Evolutionary conservation across 2,113 vertebrate genomes (phyloP).

Genomic region (Channa argus): DNA sequence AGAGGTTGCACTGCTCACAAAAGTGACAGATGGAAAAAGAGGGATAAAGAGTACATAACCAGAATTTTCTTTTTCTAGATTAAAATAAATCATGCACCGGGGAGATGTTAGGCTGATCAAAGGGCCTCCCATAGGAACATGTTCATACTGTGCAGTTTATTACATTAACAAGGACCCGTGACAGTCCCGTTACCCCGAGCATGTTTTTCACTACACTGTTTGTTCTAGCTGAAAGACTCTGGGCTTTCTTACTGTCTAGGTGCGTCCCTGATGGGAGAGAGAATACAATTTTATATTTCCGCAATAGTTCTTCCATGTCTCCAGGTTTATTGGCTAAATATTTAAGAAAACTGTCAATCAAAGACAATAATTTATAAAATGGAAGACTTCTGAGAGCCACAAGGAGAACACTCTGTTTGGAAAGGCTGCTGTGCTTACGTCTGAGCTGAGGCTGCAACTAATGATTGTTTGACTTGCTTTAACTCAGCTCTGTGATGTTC

Average conservation of each 20-base stretch:
- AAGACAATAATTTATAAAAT: conserved; percentile 23
- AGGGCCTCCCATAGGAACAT: conserved; percentile 45
- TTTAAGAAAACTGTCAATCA: conserved; percentile 12
- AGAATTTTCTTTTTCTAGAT: conserved; percentile 18
- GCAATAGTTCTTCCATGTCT: conserved; percentile 25
- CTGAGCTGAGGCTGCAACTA: conserved; percentile 25
- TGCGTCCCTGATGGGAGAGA: conserved; percentile 33
- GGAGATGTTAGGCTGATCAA: conserved; percentile 47
- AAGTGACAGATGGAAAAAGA: conserved; percentile 25
- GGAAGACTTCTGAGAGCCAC: background rate
- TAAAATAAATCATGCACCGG: conserved; percentile 22
- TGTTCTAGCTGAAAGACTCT: conserved; percentile 36
- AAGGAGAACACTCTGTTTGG: conserved; percentile 22
- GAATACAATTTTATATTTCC: conserved; percentile 13
- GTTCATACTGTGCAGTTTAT: conserved; percentile 49
- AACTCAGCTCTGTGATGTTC: conserved; percentile 19
- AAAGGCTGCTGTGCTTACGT: conserved; percentile 30
- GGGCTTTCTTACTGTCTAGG: conserved; percentile 17
- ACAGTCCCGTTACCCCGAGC: conserved; percentile 25
- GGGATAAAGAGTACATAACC: conserved; percentile 11
- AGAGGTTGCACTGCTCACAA: conserved; percentile 16
- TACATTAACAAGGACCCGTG: conserved; percentile 50
- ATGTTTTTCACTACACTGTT: conserved; percentile 31
- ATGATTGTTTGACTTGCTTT: conserved; percentile 41
- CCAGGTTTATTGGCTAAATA: conserved; percentile 4